Evolutionary conservation across 2,113 vertebrate genomes (phyloP).

Genomic region (Microcebus murinus): DNA sequence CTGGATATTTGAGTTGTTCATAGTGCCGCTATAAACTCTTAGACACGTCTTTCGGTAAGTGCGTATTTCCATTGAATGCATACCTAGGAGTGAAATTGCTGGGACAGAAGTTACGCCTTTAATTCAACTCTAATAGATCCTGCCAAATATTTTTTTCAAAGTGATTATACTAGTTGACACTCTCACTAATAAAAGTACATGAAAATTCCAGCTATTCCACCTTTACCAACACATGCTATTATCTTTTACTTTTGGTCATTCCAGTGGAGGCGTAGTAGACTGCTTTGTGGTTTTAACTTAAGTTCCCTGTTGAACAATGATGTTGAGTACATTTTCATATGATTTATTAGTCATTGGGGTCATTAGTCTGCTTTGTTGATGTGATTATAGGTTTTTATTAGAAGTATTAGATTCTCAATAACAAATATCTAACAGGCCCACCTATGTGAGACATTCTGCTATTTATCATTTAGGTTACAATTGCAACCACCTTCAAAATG

Average conservation of each 20-base stretch:
- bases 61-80: background rate
- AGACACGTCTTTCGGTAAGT: background rate
- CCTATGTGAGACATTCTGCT: background rate
- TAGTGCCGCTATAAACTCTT: background rate
- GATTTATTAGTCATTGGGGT: background rate
- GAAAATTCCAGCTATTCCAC: too few relatives aligned
- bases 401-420: background rate
- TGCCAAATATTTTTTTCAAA: background rate
- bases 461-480: background rate
- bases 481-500: background rate
- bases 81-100: background rate
- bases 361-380: background rate
- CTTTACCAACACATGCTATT: too few relatives aligned
- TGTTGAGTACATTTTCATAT: background rate
- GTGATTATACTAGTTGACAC: too few relatives aligned
- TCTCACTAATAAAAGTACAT: background rate
- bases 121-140: background rate
- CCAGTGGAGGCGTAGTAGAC: too few relatives aligned
- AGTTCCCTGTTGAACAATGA: background rate
- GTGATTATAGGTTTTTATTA: constrained; percentile 6
- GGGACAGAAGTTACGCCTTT: background rate
- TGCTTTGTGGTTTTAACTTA: background rate
- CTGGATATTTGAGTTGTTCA: background rate
- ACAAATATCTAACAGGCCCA: background rate
- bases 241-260: background rate